phyloP scores from a whole-genome alignment of 2,113 vertebrate species.

The Cyprinodon brontotheroides region DNA sequence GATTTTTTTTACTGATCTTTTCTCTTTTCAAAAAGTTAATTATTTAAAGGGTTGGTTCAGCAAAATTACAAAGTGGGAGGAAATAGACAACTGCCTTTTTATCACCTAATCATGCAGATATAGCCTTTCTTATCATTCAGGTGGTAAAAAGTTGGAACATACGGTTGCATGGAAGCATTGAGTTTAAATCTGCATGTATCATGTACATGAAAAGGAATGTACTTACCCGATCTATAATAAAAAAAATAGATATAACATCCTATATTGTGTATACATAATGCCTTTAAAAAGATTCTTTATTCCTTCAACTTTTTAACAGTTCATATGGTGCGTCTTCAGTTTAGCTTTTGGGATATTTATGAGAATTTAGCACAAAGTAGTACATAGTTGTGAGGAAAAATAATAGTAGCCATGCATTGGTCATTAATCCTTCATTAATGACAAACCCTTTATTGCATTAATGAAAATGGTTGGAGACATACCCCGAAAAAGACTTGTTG shows the following conservation, averaged over 20 bases:
- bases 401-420: no score
- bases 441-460: no score
- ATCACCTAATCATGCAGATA: background rate
- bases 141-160: background rate
- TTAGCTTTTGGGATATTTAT: no score
- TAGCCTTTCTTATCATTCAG: slow-evolving; percentile 1
- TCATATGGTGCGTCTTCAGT: no score
- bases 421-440: no score
- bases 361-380: no score
- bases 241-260: background rate
- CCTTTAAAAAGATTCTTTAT: background rate
- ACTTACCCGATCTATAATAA: background rate
- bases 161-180: no score
- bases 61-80: slow-evolving; percentile 5
- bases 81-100: background rate
- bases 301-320: background rate
- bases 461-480: no score
- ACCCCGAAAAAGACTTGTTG: no score
- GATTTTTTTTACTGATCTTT: slow-evolving; percentile 31
- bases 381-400: no score
- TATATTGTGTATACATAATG: background rate
- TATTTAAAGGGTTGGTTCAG: slow-evolving; percentile 19
- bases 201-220: background rate
- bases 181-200: background rate
- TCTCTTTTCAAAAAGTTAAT: slow-evolving; percentile 26